phyloP scores from a whole-genome alignment of 2,113 vertebrate genomes.

The Corapipo altera region DNA sequence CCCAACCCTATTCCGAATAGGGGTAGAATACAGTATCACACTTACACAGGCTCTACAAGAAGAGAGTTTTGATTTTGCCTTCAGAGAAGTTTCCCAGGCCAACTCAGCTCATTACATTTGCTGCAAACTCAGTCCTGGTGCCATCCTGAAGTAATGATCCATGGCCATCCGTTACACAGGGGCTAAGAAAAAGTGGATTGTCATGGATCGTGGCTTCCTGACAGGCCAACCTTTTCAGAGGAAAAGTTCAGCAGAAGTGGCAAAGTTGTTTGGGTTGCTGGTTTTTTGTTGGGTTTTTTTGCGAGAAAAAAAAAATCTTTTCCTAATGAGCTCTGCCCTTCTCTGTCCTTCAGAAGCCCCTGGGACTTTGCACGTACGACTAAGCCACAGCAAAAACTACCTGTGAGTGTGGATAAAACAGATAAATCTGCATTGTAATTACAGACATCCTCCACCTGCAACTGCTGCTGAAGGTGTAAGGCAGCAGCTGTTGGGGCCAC shows the following conservation, averaged over 20 bases:
- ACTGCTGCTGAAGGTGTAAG: background rate
- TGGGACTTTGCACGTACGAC: background rate
- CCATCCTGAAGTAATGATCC: slow-evolving; percentile 28
- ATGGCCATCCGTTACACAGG: background rate
- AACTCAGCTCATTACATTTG: background rate
- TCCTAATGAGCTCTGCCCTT: background rate
- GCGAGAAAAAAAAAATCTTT: background rate
- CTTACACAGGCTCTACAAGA: background rate
- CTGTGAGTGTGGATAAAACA: background rate
- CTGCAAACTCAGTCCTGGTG: background rate
- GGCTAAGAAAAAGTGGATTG: background rate
- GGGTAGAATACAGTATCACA: background rate
- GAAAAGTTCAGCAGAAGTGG: slow-evolving; percentile 11
- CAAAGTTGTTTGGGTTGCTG: background rate
- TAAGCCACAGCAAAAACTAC: background rate
- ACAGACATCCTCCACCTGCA: background rate
- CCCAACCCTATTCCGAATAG: fast-evolving
- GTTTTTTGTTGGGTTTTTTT: too few species aligned
- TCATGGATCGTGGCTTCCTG: background rate
- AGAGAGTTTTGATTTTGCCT: background rate
- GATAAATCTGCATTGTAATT: background rate
- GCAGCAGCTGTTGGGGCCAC: background rate
- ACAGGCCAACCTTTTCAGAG: slow-evolving; percentile 6
- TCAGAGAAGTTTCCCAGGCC: slow-evolving; percentile 8
- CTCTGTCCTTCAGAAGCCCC: background rate